These are phyloP conservation scores for Spilosoma lubricipeda DNA, from an alignment of 2,888 invertebrate genomes.

Conservation along the genomic window DNA sequence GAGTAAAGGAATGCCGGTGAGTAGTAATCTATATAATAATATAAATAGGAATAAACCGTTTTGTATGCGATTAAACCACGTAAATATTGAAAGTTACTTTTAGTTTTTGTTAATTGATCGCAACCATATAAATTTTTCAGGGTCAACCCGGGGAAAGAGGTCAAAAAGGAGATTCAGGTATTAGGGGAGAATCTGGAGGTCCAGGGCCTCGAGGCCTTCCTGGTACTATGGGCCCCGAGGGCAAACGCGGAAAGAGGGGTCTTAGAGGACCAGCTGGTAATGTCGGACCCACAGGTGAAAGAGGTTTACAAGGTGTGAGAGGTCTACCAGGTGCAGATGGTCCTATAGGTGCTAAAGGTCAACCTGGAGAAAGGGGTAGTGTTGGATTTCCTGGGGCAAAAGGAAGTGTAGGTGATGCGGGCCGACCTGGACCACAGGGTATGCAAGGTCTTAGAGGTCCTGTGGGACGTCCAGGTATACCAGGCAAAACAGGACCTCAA, in stretches of 20 bases:
- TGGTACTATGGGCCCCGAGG: conserved; percentile 91
- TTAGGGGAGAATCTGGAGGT: conserved; percentile 91
- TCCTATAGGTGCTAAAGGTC: conserved; percentile 91
- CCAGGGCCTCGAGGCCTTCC: conserved; percentile 92
- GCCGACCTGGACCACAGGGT: conserved; percentile 90
- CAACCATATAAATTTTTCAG: conserved; percentile 68
- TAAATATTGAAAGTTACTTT: background rate
- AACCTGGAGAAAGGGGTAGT: conserved; percentile 89
- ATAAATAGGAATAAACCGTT: background rate
- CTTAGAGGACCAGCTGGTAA: conserved; percentile 91
- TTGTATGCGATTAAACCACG: background rate
- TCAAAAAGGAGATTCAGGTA: conserved; percentile 91
- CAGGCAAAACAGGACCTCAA: conserved; percentile 89
- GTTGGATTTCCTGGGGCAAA: conserved; percentile 83
- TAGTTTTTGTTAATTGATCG: background rate
- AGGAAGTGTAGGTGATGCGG: conserved; percentile 88
- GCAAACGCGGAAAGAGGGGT: conserved; percentile 93
- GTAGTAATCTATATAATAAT: conserved; percentile 25
- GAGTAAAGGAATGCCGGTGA: conserved; percentile 90
- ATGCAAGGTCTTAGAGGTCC: conserved; percentile 87
- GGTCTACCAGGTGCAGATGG: conserved; percentile 93
- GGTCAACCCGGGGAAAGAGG: conserved; percentile 93
- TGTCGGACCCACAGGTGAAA: conserved; percentile 90
- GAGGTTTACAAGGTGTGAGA: conserved; percentile 88
- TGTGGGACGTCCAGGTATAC: conserved; percentile 89